Base-by-base conservation (phyloP, 2,888 invertebrate genomes). In the Vandiemenella viatica region DNA sequence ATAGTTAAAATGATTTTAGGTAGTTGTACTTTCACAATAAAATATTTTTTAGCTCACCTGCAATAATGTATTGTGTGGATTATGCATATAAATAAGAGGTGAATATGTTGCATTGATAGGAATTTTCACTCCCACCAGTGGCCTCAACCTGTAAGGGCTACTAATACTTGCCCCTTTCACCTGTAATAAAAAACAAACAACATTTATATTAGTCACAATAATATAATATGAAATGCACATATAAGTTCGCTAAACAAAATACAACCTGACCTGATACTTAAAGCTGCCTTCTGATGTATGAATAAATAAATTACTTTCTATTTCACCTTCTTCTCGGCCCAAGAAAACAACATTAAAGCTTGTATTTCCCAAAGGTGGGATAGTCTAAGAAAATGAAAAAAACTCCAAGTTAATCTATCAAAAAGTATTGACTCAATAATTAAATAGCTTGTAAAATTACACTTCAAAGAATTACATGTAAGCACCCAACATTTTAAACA, bases 291-390 rank as follows among this genome's bases (percentile, higher is more conserved):
- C 83, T 53, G 93, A 91, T 32, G 96, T 95, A 69, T 95, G 93
- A 63, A 97, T 86, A 69, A 84, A 86, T 62, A 97, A 77, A 64
- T 80, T 82, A 65, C 90, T 87, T 65, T 87, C 79, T 56, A 88
- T 82, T 61, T 77, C 78, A 54, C 93, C 95, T 69, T 89, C 84
- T 67, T 85, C 83, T 61, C 95, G 77, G 26, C 95, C 93, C 60
- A 97, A 75, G 73, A 92, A 96, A 57, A 95, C 90, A 61, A 97
- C 90, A 72, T 85, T 91, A 70, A 97, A 93, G 55, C 90, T 83
- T 55, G 96, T 95, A 67, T 93, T 93, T 55, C 86, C 88, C 59
- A 83, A 77, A 51, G 93, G 90, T 60, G 86, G 83, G 65, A 96
- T 79, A 65, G 81, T 77, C 90, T 91, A 70, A 38, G 63, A 70